Percentiles rank a stretch among this genome's conserved stretches.
phyloP scores from a whole-genome alignment of 2,888 invertebrate species.

The Limnephilus lunatus region DNA sequence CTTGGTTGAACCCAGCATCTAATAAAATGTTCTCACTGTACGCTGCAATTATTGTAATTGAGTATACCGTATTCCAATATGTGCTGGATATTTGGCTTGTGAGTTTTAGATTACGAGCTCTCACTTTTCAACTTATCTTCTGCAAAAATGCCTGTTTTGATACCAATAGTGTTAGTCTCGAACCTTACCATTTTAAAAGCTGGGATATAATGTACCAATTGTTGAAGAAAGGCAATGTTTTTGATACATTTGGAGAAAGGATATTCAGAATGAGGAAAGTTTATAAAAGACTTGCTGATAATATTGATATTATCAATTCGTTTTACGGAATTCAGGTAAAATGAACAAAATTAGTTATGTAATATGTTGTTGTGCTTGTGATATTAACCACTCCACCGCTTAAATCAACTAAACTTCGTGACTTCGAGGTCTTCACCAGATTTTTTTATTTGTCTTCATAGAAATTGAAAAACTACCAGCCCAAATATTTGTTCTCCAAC shows the following conservation, averaged over 20 bases:
- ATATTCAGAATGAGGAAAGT: background rate
- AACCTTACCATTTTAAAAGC: too few species aligned
- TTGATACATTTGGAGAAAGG: background rate
- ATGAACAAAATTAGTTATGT: background rate
- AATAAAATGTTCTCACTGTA: background rate
- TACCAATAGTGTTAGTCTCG: background rate
- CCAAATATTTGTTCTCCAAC: too few species aligned
- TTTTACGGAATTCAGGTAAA: conserved; percentile 32
- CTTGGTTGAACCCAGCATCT: background rate
- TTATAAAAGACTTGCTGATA: conserved; percentile 35
- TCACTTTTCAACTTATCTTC: background rate
- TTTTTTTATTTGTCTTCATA: too few species aligned
- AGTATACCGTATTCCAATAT: background rate
- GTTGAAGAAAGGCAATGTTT: too few species aligned
- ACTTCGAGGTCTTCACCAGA: too few species aligned
- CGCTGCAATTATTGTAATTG: background rate
- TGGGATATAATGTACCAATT: too few species aligned
- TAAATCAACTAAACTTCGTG: too few species aligned
- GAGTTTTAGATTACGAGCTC: background rate
- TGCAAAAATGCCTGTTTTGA: background rate
- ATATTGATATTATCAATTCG: conserved; percentile 15
- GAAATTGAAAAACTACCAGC: too few species aligned
- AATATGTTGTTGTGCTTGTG: too few species aligned
- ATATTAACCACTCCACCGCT: too few species aligned
- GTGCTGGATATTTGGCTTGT: conserved; percentile 24